Evolutionary conservation across 2,888 invertebrate species (phyloP), one percentile per base, ranked within the genome.

Genomic region (Arrhopalites spinosus): DNA sequence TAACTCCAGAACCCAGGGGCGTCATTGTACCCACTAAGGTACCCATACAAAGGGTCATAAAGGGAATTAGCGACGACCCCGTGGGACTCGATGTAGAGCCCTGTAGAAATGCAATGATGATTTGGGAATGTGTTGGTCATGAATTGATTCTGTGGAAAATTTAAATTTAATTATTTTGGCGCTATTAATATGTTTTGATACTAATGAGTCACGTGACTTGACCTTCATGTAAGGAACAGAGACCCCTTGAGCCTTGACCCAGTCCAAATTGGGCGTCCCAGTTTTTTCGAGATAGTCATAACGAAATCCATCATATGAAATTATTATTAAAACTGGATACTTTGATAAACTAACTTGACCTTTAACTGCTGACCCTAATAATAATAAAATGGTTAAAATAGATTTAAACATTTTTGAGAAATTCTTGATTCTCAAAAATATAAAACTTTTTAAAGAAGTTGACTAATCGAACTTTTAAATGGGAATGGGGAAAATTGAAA

Each of bases 271-370:
- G 0, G 90, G 89, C 0, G 90, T 89, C 13, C 72, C 75, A 1
- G 80, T 68, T 80, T 88, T 87, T 15, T 53, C 53, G 74, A 91
- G 86, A 83, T 90, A 92, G 84, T 91, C 89, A 84, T 89, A 89
- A 77, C 91, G 87, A 84, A 92, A 92, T 25, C 90, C 92, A 86
- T 92, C 92, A 83, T 90, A 90, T 0, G 91, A 91, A 20, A 91
- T 87, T 17, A 91, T 85, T 43, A 91, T 63, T 8, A 81, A 36
- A 8, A 81, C 74, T 1, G 80, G 79, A 72, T 81, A 77, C 43
- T 78, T 74, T n/a, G 75, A 75, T 8, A 75, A 25, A n/a, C n/a
- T n/a, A n/a, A n/a, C n/a, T n/a, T n/a, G n/a, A n/a, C n/a, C n/a
- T n/a, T n/a, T n/a, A n/a, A n/a, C n/a, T n/a, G n/a, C n/a, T n/a